Conservation (phyloP, 2,888 invertebrate genomes). For the Orthonevra nobilis region DNA sequence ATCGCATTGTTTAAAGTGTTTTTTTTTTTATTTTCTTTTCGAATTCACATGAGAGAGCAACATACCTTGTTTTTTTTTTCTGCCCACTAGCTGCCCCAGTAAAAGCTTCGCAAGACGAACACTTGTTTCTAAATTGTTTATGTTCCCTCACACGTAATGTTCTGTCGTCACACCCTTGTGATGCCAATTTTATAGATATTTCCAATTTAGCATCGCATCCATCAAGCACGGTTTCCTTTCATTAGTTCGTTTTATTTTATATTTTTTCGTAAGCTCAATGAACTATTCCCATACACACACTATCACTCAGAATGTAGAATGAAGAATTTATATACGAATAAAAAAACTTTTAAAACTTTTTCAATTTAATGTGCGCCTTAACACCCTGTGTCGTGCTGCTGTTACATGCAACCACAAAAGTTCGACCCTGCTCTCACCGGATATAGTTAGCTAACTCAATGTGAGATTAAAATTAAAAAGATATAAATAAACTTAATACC, state of each 20-base stretch:
- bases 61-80: too few species aligned
- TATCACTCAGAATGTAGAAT: slow-evolving; percentile 48
- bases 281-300: too few species aligned
- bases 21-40: too few species aligned
- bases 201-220: not conserved
- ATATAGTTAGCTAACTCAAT: slow-evolving; percentile 72
- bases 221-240: too few species aligned
- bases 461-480: slow-evolving; percentile 69
- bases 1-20: slow-evolving; percentile 42
- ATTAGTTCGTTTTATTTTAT: too few species aligned
- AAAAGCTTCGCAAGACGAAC: slow-evolving; percentile 47
- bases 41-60: slow-evolving; percentile 20
- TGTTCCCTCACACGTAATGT: slow-evolving; percentile 10
- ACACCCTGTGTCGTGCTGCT: slow-evolving; percentile 25
- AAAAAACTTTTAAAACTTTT: slow-evolving; percentile 57
- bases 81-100: slow-evolving; percentile 18
- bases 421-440: slow-evolving; percentile 71
- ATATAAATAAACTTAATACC: slow-evolving; percentile 49
- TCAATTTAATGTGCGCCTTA: slow-evolving; percentile 54
- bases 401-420: slow-evolving; percentile 57
- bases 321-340: too few species aligned
- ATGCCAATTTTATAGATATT: slow-evolving; percentile 24
- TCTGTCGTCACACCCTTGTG: slow-evolving; percentile 11
- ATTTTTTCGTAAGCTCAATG: too few species aligned
- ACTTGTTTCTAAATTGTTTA: slow-evolving; percentile 29